Conservation (phyloP, 2,113 vertebrate genomes). For the Serinus canaria region DNA sequence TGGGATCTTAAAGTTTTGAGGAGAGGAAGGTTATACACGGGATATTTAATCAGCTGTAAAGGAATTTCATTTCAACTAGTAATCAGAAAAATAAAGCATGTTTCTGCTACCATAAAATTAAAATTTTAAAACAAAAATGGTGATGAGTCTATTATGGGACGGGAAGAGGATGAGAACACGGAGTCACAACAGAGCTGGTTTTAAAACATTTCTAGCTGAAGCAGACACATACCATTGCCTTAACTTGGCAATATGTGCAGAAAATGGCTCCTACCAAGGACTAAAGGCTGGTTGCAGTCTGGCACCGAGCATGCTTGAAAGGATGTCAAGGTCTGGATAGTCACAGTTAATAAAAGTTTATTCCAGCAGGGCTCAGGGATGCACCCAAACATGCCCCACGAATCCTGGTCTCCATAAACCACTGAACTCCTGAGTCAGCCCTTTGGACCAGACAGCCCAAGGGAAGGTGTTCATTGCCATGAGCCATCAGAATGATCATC, state of each 20-base stretch:
- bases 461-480: not conserved
- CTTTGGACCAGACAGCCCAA: not conserved
- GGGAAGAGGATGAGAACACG: not conserved
- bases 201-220: slow-evolving; percentile 35
- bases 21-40: not conserved
- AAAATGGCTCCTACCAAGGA: not conserved
- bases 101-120: slow-evolving; percentile 29
- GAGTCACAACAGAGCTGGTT: not conserved
- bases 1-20: not conserved
- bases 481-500: not conserved
- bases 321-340: not conserved
- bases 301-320: not conserved
- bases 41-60: not conserved
- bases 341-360: not conserved
- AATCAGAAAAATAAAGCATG: slow-evolving; percentile 21
- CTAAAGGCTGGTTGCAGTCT: not conserved
- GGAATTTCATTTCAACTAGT: slow-evolving; percentile 9
- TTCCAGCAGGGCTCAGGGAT: not conserved
- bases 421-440: not conserved
- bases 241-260: not conserved
- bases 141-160: not conserved
- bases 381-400: accelerated
- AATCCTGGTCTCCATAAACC: not conserved
- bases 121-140: not conserved
- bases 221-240: not conserved